These are phyloP conservation scores for Resseliella maxima DNA, from an alignment of 2,888 invertebrate genomes.

Conservation along the genomic window DNA sequence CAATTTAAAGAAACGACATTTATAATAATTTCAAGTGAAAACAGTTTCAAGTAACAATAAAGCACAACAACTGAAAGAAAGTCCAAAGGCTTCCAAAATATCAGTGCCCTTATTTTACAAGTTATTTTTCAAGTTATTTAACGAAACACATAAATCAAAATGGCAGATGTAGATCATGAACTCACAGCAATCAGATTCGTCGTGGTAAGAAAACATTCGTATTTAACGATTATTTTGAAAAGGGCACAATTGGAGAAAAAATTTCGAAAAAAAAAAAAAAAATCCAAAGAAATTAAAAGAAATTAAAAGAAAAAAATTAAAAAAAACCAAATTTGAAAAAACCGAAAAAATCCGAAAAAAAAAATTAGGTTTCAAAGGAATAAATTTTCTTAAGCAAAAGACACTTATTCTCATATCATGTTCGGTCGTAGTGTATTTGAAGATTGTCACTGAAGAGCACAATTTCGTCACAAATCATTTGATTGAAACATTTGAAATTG, in stretches of 20 bases:
- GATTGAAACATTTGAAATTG: neutral
- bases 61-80: neutral
- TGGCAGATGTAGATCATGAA: conserved; percentile 67
- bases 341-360: too few species aligned
- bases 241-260: neutral
- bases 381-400: too few species aligned
- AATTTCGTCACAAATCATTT: conserved; percentile 1
- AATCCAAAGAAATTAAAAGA: neutral
- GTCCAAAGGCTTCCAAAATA: too few species aligned
- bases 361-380: too few species aligned
- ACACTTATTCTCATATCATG: too few species aligned
- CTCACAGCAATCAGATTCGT: conserved; percentile 66
- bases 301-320: too few species aligned
- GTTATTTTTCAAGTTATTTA: neutral
- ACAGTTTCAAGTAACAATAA: neutral
- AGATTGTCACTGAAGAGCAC: neutral
- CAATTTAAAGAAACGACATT: neutral
- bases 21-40: neutral
- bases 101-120: too few species aligned
- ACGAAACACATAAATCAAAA: conserved; percentile 58
- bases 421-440: too few species aligned
- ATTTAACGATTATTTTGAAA: neutral
- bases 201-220: conserved; percentile 66
- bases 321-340: too few species aligned
- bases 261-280: neutral